Evolutionary conservation across 1,140 invertebrate species (phyloP).

Genomic region (Sycophila sp.): DNA sequence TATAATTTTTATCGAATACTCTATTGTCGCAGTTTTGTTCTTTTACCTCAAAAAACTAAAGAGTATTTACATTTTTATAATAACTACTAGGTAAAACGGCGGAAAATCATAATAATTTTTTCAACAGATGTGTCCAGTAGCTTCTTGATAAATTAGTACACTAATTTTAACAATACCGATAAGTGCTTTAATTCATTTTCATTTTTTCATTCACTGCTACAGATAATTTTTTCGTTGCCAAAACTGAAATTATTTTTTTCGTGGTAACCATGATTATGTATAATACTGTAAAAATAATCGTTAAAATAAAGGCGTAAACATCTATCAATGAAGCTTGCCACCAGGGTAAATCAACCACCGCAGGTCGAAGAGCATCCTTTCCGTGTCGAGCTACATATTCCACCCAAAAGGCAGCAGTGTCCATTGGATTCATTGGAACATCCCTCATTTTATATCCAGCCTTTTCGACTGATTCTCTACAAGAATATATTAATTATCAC

Average conservation of each 20-base stretch:
- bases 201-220: too few relatives aligned
- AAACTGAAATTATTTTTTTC: too few relatives aligned
- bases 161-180: too few relatives aligned
- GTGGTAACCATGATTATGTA: too few relatives aligned
- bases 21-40: too few relatives aligned
- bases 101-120: not conserved
- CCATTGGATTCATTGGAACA: not conserved
- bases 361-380: not conserved
- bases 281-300: not conserved
- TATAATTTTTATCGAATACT: too few relatives aligned
- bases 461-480: not conserved
- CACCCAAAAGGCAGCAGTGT: slow-evolving; percentile 4
- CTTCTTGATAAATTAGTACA: too few relatives aligned
- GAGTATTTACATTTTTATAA: too few relatives aligned
- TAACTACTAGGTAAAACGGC: too few relatives aligned
- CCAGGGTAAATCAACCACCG: slow-evolving; percentile 8
- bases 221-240: too few relatives aligned
- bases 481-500: not conserved
- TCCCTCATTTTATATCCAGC: not conserved
- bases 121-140: not conserved
- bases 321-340: not conserved
- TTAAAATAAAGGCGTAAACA: not conserved
- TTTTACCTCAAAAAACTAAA: too few relatives aligned
- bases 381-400: slow-evolving; percentile 4
- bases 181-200: too few relatives aligned